These are phyloP conservation scores for Drosophila lacicola DNA, from an alignment of 2,888 invertebrate species.

Conservation along the genomic window DNA sequence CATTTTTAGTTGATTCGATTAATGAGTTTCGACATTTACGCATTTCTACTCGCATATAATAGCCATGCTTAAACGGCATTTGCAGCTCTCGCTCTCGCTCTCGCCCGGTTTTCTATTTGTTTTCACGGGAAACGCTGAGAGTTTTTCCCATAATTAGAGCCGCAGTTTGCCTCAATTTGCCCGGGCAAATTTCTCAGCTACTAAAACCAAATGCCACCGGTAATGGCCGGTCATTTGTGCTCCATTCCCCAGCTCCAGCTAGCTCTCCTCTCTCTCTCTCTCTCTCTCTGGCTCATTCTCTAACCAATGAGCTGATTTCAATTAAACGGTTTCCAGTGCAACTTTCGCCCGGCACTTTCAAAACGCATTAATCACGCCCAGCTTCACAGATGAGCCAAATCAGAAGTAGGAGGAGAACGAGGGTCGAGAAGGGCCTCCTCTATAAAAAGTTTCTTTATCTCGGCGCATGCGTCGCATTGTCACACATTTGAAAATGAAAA, in stretches of 20 bases:
- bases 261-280: slow-evolving; percentile 6
- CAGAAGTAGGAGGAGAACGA: neutral
- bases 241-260: neutral
- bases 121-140: slow-evolving; percentile 65
- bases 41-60: slow-evolving; percentile 26
- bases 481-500: slow-evolving; percentile 77
- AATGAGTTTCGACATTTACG: slow-evolving; percentile 77
- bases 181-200: slow-evolving; percentile 75
- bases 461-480: slow-evolving; percentile 74
- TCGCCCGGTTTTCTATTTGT: slow-evolving; percentile 47
- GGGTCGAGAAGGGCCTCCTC: neutral
- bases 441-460: slow-evolving; percentile 58
- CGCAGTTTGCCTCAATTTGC: slow-evolving; percentile 59
- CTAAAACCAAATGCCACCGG: slow-evolving; percentile 74
- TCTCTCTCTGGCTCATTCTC: slow-evolving; percentile 4
- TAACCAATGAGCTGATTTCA: slow-evolving; percentile 64
- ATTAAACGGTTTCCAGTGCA: slow-evolving; percentile 62
- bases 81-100: slow-evolving; percentile 10
- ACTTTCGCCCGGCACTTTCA: slow-evolving; percentile 75
- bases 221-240: slow-evolving; percentile 69
- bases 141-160: slow-evolving; percentile 80
- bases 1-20: slow-evolving; percentile 78
- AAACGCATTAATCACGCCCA: slow-evolving; percentile 67
- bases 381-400: slow-evolving; percentile 7
- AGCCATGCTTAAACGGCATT: slow-evolving; percentile 12